Percentiles rank a stretch among this genome's conserved stretches.
Conservation (phyloP, 1,140 invertebrate genomes). For the Pseudomyrmex cubaensis region DNA sequence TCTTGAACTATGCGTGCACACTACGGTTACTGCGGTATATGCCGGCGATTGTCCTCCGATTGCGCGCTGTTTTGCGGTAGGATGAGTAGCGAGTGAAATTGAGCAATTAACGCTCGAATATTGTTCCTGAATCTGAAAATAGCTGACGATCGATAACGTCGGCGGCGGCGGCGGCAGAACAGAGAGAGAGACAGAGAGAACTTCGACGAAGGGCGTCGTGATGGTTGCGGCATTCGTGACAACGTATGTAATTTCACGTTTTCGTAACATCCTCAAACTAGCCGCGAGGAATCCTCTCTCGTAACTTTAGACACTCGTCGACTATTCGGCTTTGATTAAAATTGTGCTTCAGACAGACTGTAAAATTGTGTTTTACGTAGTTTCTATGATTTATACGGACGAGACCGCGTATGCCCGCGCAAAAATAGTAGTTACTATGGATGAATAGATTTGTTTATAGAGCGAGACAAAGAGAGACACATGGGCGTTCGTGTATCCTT, state of each 20-base stretch:
- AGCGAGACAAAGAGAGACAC: too few species aligned
- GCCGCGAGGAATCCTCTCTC: neutral
- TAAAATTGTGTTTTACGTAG: constrained; percentile 31
- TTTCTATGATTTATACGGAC: neutral
- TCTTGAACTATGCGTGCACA: constrained; percentile 41
- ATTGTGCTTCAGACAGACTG: constrained; percentile 19
- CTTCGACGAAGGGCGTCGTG: constrained; percentile 36
- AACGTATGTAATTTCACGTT: constrained; percentile 26
- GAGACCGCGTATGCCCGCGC: neutral
- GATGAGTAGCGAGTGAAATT: constrained; percentile 42
- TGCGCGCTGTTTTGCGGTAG: constrained; percentile 19
- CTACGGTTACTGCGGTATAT: constrained; percentile 3
- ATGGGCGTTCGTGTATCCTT: too few species aligned
- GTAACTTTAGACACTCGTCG: neutral
- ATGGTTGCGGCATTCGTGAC: constrained; percentile 49
- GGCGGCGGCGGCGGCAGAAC: neutral
- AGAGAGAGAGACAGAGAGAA: constrained; percentile 4
- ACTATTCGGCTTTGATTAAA: constrained; percentile 17
- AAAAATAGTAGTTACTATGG: neutral
- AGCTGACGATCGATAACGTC: constrained; percentile 47
- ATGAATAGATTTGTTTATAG: too few species aligned
- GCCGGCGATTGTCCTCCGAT: constrained; percentile 23
- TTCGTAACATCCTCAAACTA: constrained; percentile 28
- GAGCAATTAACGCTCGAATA: constrained; percentile 60
- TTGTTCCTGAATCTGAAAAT: constrained; percentile 64